Evolutionary conservation across 2,113 vertebrate genomes (phyloP), one percentile per base, ranked within the genome.

Genomic region (Leptobrachium leishanense): DNA sequence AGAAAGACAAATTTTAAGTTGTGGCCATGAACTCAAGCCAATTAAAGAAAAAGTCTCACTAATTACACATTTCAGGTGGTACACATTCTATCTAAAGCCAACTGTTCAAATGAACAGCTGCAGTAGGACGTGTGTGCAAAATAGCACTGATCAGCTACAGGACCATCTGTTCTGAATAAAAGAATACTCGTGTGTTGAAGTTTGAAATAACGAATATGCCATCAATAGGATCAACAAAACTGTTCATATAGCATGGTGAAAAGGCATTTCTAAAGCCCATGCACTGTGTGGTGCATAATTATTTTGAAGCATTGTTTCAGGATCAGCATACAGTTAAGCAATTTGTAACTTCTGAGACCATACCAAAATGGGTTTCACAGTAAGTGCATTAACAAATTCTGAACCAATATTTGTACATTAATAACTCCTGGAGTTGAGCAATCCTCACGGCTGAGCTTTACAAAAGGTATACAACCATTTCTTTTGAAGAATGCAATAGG

Each of bases 61-160:
- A 68, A 88, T 62, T 89, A 83, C 66, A 85, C 82, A 89, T 87
- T 87, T 92, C 85, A 90, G 89, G 89, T 91, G 86, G 87, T 85
- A 91, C 88, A 83, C 90, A 90, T 82, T 43, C 84, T 75, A 89
- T 86, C 78, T 83, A 86, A 89, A 88, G 88, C 85, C 88, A 92
- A 86, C 84, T n/a, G 88, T 82, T 90, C 85, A 90, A 92, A 86
- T 89, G 89, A 94, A 92, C 89, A 93, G 88, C 88, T 92, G 89
- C 87, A 91, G 84, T 83, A 90, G 86, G 85, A 87, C 88, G 81
- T 84, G 82, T 85, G 75, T 2, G 6, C 86, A 86, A 87, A 86
- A 87, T 74, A 88, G 82, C 83, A 84, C 84, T 87, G 87, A 79
- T 88, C 85, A 88, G 85, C 83, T 87, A 90, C 59, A 89, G 83